Evolutionary conservation across 2,113 vertebrate species (phyloP).

Genomic region (Malurus melanocephalus): DNA sequence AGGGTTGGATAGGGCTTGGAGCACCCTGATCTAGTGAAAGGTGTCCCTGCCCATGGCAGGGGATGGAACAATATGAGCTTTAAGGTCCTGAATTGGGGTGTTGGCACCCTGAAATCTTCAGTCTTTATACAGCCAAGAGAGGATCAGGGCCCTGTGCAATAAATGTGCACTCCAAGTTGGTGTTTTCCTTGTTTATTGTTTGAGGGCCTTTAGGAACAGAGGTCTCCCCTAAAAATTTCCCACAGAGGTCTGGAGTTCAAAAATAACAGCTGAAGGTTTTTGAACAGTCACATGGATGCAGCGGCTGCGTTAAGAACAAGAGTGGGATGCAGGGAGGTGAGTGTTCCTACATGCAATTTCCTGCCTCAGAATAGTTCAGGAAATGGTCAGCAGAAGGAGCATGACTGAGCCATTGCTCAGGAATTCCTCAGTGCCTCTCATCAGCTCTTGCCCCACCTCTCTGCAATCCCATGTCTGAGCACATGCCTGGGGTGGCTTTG

Average conservation of each 20-base stretch:
- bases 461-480: neutral
- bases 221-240: neutral
- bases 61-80: neutral
- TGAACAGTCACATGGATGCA: neutral
- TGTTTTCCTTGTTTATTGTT: neutral
- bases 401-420: neutral
- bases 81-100: neutral
- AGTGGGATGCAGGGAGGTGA: neutral
- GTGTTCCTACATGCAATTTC: neutral
- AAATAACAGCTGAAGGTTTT: neutral
- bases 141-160: neutral
- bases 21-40: neutral
- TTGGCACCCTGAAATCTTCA: neutral
- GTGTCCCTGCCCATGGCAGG: neutral
- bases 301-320: neutral
- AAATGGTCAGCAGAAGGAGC: neutral
- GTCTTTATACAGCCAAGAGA: neutral
- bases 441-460: neutral
- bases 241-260: neutral
- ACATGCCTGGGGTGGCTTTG: neutral
- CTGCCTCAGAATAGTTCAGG: neutral
- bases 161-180: neutral
- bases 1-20: accelerated
- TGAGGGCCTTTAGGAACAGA: neutral
- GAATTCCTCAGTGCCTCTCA: neutral